These are phyloP conservation scores for Lethrus apterus DNA, from an alignment of 1,140 invertebrate genomes.

Conservation along the genomic window DNA sequence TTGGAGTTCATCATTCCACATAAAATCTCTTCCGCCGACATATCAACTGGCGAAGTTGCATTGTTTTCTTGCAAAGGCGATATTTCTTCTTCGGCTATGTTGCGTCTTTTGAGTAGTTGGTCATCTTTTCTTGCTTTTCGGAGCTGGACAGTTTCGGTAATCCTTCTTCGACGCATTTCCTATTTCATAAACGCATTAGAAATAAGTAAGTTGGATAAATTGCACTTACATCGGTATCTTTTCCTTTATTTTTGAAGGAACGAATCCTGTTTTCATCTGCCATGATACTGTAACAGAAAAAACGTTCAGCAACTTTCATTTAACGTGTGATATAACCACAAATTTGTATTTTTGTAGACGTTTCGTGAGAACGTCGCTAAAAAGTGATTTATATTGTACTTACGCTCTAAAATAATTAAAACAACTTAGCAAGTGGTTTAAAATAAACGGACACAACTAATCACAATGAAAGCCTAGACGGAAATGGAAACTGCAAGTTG, in stretches of 20 bases:
- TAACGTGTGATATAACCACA: too few species aligned
- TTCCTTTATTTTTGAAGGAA: constrained; percentile 41
- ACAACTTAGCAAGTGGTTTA: too few species aligned
- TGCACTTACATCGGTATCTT: constrained; percentile 36
- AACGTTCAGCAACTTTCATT: too few species aligned
- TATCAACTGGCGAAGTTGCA: constrained; percentile 41
- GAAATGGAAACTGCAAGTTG: too few species aligned
- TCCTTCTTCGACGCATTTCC: constrained; percentile 81
- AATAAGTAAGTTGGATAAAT: constrained; percentile 8
- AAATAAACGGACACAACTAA: too few species aligned
- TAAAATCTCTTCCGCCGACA: constrained; percentile 56
- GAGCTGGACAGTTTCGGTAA: constrained; percentile 81
- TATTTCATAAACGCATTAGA: constrained; percentile 36
- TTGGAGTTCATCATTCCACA: constrained; percentile 55
- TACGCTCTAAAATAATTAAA: too few species aligned
- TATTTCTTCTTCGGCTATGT: constrained; percentile 56
- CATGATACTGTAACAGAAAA: too few species aligned
- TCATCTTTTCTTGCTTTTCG: constrained; percentile 93
- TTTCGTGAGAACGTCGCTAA: too few species aligned
- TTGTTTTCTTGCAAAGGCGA: constrained; percentile 50
- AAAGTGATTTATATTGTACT: too few species aligned
- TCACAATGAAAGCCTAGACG: too few species aligned
- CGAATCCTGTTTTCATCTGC: constrained; percentile 39
- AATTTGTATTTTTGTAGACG: too few species aligned
- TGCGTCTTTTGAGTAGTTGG: constrained; percentile 88